Evolutionary conservation across 2,888 invertebrate genomes (phyloP).

Genomic region (Saturnia pavonia): DNA sequence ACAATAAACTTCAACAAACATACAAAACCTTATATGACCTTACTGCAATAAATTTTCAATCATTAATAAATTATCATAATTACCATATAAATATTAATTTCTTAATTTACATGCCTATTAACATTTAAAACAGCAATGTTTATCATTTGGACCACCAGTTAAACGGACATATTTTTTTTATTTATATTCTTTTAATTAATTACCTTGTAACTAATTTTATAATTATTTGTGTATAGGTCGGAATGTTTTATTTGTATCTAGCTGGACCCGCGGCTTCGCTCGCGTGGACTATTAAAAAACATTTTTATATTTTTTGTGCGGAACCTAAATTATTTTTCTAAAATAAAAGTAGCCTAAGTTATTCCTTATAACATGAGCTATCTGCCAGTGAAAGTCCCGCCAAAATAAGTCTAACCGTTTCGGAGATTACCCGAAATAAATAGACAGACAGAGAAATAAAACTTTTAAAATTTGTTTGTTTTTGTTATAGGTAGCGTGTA

Average conservation of each 20-base stretch:
- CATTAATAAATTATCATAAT: constrained; percentile 8
- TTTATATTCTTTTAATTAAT: neutral
- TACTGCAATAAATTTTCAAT: neutral
- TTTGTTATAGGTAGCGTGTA: no score
- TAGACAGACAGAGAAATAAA: no score
- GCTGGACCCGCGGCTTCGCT: no score
- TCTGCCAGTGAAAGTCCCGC: no score
- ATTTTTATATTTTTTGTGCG: no score
- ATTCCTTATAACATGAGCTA: no score
- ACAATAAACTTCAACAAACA: neutral
- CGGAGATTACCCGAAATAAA: no score
- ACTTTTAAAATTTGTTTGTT: no score
- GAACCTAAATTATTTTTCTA: no score
- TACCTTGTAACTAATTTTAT: neutral
- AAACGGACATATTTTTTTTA: neutral
- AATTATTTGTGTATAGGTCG: neutral
- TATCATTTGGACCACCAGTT: neutral
- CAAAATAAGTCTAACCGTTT: no score
- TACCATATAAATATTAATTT: neutral
- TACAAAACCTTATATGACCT: neutral
- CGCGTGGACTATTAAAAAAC: no score
- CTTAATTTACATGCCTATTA: neutral
- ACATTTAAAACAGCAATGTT: neutral
- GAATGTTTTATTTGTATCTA: neutral
- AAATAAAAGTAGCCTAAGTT: no score